Evolutionary conservation across 2,888 invertebrate genomes (phyloP).

Genomic region (Augiades crinisus): DNA sequence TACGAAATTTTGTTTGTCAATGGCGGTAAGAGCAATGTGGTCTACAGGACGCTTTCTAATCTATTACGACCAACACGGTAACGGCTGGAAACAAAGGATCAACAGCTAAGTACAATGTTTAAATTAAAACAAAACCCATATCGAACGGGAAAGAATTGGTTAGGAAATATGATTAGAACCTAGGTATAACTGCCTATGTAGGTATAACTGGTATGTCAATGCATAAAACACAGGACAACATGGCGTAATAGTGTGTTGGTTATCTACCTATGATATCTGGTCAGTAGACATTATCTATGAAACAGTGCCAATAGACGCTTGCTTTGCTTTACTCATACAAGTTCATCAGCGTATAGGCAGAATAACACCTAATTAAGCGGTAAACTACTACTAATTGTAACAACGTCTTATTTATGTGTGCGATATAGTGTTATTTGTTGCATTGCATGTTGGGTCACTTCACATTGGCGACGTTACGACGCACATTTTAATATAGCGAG

Average conservation of each 20-base stretch:
- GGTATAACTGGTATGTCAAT: too few species aligned
- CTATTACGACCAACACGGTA: too few species aligned
- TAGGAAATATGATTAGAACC: too few species aligned
- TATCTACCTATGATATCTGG: neutral
- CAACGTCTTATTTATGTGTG: constrained; percentile 1
- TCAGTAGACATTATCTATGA: constrained; percentile 1
- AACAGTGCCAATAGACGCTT: constrained; percentile 1
- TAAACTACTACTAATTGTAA: constrained; percentile 7
- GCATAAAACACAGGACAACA: neutral
- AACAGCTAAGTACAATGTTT: too few species aligned
- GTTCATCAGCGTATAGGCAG: constrained; percentile 4
- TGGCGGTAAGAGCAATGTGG: too few species aligned
- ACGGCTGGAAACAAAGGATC: too few species aligned
- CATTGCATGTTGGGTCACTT: constrained; percentile 3
- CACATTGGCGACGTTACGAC: constrained; percentile 14
- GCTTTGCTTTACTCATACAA: constrained; percentile 17
- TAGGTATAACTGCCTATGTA: too few species aligned
- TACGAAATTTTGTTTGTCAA: too few species aligned
- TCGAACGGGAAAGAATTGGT: too few species aligned
- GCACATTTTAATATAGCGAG: neutral
- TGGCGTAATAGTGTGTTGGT: neutral
- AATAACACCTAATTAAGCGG: constrained; percentile 10
- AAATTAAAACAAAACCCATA: too few species aligned
- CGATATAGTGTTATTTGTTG: constrained; percentile 6
- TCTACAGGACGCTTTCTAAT: too few species aligned